These are phyloP conservation scores for Felis catus DNA, from an alignment of 2,113 vertebrate species.

Conservation along the genomic window DNA sequence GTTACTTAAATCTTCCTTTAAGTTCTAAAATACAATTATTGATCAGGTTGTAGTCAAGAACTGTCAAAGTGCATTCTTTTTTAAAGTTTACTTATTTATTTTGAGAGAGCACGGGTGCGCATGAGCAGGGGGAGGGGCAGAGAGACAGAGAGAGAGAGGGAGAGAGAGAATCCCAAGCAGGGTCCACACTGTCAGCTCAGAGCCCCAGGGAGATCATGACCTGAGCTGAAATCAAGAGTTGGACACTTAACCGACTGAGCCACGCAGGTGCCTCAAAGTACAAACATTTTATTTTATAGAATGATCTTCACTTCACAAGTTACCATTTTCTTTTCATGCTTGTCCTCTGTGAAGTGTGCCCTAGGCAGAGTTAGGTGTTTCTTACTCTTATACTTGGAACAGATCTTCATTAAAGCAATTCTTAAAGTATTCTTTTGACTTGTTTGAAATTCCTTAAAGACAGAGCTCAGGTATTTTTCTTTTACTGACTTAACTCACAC, in stretches of 20 bases:
- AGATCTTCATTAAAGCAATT: neutral
- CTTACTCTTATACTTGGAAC: neutral
- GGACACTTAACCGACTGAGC: too few relatives aligned
- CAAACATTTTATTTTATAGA: neutral
- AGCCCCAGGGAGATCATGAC: too few relatives aligned
- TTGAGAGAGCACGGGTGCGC: too few relatives aligned
- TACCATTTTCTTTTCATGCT: neutral
- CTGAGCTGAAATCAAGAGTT: too few relatives aligned
- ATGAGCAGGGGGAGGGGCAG: too few relatives aligned
- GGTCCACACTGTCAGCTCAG: too few relatives aligned
- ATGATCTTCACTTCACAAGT: neutral
- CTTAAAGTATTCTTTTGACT: neutral
- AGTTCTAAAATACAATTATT: neutral
- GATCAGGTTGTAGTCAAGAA: neutral
- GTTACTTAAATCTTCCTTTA: slow-evolving; percentile 36
- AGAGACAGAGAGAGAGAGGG: too few relatives aligned
- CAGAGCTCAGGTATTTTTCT: neutral
- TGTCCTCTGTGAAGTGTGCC: neutral
- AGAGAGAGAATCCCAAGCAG: too few relatives aligned
- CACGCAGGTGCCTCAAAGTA: too few relatives aligned
- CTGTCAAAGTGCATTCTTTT: neutral
- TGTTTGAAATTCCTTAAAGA: slow-evolving; percentile 26
- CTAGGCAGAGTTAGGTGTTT: neutral
- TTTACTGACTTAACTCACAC: neutral
- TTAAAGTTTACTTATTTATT: too few relatives aligned